These are phyloP conservation scores for Rhinolophus sinicus DNA, from an alignment of 2,113 vertebrate genomes.

Conservation along the genomic window DNA sequence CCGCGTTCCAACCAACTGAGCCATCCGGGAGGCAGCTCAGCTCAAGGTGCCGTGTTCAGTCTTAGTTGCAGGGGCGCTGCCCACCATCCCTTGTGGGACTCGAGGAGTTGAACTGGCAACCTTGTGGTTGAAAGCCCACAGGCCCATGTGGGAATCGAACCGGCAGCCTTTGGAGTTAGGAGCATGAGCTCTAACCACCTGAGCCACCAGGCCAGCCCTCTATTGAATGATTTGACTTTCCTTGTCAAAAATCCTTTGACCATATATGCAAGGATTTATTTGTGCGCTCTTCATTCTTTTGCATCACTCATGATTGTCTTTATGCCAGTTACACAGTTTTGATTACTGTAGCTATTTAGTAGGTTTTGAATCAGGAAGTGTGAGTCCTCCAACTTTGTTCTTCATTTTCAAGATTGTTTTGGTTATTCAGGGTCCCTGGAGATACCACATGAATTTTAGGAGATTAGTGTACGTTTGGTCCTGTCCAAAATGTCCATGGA, in stretches of 20 bases:
- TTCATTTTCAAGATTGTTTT: not conserved
- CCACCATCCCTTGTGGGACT: no score
- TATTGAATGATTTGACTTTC: not conserved
- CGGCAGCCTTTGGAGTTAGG: no score
- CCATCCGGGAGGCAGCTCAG: no score
- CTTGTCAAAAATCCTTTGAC: not conserved
- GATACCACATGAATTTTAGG: not conserved
- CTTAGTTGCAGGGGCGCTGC: no score
- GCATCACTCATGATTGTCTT: not conserved
- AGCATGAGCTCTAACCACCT: no score
- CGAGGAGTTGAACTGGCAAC: no score
- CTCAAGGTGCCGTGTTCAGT: no score
- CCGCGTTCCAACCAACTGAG: no score
- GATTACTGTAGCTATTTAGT: not conserved
- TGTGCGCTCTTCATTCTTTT: not conserved
- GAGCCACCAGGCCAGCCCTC: no score
- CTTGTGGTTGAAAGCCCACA: no score
- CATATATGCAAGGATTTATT: not conserved
- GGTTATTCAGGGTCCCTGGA: not conserved
- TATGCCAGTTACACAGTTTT: not conserved
- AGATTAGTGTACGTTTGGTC: not conserved
- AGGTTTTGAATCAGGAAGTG: not conserved
- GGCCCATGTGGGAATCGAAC: no score
- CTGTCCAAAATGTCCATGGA: not conserved
- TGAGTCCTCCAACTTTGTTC: not conserved